Base-by-base conservation (phyloP, 2,797 vertebrate genomes). In the Myioborus miniatus region DNA sequence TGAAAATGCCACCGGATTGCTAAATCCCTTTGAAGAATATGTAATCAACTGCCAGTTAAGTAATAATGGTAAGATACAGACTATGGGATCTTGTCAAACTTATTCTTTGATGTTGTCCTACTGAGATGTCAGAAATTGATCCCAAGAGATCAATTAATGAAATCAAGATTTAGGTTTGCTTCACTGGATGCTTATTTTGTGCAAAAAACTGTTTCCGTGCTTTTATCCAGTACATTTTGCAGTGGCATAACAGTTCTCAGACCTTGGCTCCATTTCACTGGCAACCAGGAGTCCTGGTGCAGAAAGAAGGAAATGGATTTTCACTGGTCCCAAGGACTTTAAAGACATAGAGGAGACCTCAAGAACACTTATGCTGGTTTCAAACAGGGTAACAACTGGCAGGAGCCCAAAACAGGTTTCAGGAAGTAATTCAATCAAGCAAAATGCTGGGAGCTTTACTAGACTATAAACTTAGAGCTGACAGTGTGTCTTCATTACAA, bases 11-110 rank as follows among this genome's bases (percentile, higher is more conserved):
- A 82, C 29, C 68, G 80, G 36, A 37, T 47, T 86, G 53, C 47
- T 72, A 76, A 77, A 87, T 72, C 56, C 30, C 63, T 93, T 96
- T 95, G 91, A 93, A 95, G 87, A 87, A 50, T 81, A 74, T 65
- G 87, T 90, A 86, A 94, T 84, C 79, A 90, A 90, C 46, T 87
- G 63, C 20, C 39, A 67, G 32, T 79, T 87, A 93, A 90, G 63
- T 62, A 82, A 89, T 80, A 81, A 90, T 24, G 36, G 32, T 29
- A 83, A 82, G 81, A 93, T 37, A 92, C 12, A 92, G 32, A 82
- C 60, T 89, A 32, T 17, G 46, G 58, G 83, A 82, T 62, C 65
- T 67, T 91, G 68, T 78, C 81, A 78, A 89, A 83, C 41, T 91
- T 86, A 58, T 17, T 87, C 81, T 94, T 81, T 87, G 71, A 96